Percentiles rank a stretch among this genome's conserved stretches.
Evolutionary conservation across 2,797 vertebrate species (phyloP).

Genomic region (Hydrolagus colliei): DNA sequence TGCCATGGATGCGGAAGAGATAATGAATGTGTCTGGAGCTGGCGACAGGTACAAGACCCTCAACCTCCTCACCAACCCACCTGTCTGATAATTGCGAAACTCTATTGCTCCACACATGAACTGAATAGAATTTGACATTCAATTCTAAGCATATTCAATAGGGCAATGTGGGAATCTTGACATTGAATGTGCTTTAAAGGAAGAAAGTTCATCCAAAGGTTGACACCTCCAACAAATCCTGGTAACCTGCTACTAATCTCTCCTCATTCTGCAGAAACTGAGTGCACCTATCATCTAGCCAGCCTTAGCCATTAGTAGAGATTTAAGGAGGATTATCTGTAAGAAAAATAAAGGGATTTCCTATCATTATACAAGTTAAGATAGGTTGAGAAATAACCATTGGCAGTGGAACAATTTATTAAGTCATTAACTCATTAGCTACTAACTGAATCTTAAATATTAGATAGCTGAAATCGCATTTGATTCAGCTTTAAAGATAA

Average conservation of each 20-base stretch:
- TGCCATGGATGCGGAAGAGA: constrained; percentile 55
- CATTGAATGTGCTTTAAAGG: neutral
- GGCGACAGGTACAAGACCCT: constrained; percentile 68
- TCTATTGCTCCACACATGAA: neutral
- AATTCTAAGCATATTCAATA: neutral
- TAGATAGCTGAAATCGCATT: neutral
- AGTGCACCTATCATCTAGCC: constrained; percentile 2
- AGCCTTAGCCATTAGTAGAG: neutral
- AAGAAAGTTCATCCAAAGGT: too few species aligned
- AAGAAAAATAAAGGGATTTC: constrained; percentile 21
- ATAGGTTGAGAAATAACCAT: neutral
- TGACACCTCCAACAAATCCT: neutral
- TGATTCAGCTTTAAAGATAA: neutral
- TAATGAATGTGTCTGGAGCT: constrained; percentile 77
- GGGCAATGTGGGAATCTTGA: neutral
- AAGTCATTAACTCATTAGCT: neutral
- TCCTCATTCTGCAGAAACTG: neutral
- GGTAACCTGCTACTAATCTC: constrained; percentile 14
- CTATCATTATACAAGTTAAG: constrained; percentile 18
- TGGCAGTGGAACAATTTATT: neutral
- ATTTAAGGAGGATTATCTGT: constrained; percentile 17
- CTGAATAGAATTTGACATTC: neutral
- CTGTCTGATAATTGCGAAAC: neutral
- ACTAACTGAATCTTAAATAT: neutral
- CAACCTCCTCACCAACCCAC: neutral